Evolutionary conservation across 2,113 vertebrate species (phyloP).

Genomic region (Bubo bubo): DNA sequence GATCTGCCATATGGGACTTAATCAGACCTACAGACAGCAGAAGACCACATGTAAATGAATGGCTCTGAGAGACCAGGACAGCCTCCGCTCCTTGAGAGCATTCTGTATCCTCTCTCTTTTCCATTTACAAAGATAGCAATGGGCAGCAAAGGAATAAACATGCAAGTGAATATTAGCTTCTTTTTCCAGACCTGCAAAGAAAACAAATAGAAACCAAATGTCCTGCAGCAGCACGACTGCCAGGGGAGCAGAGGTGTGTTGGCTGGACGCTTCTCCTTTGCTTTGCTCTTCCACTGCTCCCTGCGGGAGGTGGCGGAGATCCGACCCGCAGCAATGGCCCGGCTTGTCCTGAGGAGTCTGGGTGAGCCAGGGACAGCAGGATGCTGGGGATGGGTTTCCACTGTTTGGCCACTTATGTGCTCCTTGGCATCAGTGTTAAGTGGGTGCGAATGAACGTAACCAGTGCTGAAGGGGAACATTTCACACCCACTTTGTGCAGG

Average conservation of each 20-base stretch:
- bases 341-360: not conserved
- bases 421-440: not conserved
- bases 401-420: not conserved
- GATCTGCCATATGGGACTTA: not conserved
- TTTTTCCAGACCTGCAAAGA: not conserved
- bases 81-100: not conserved
- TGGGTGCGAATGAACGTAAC: not conserved
- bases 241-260: not conserved
- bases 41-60: not conserved
- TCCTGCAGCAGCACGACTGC: not conserved
- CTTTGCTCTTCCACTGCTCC: not conserved
- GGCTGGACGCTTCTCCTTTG: not conserved
- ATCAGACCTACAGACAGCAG: not conserved
- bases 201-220: not conserved
- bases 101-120: not conserved
- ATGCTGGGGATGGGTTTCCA: not conserved
- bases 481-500: not conserved
- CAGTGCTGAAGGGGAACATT: not conserved
- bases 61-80: not conserved
- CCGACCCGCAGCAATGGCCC: fast-evolving
- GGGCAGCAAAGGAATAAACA: not conserved
- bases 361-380: not conserved
- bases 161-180: not conserved
- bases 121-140: not conserved
- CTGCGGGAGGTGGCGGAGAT: not conserved